Base-by-base conservation (phyloP, 2,888 invertebrate genomes). In the Portevinia maculata region DNA sequence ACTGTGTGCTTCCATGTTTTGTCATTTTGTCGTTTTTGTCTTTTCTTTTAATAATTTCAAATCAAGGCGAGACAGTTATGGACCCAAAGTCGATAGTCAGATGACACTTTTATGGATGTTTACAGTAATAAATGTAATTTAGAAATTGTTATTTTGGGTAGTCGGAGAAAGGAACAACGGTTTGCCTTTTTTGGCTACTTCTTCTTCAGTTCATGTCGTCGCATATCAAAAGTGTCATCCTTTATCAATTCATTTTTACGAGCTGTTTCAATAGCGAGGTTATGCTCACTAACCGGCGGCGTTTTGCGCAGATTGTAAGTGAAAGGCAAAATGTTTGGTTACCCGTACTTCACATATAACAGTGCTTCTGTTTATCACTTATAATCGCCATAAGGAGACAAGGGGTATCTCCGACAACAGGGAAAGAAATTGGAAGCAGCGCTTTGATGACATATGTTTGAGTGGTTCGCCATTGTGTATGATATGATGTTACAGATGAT, bases 81-180 rank as follows among this genome's bases (percentile, higher is more conserved):
- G 78, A 60, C 75, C 70, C 53, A 70, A 73, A 71, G 83, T 78
- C 83, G 83, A 83, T 83, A 65, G 85, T 57, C 85, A 74, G 83
- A 62, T 79, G 88, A 88, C 88, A 88, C 86, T 88, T 88, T 88
- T 86, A 89, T 87, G 85, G 86, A 84, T 88, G 88, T 89, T 88
- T 88, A 88, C 88, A 87, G 87, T 88, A 89, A 86, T 89, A 88
- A 88, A 89, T 84, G 88, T 85, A 85, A 85, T 87, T 87, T 88
- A 71, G 83, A 78, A 78, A 78, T 78, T 83, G 67, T 83, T 83
- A 78, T 78, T n/a, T 83, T 73, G 60, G 60, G 37, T 65, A 67
- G 57, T 32, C 60, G 28, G 60, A 8, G 41, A 30, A 57, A 39
- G 11, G 39, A 37, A 39, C 60, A 55, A 48, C 50, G 62, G 48